These are phyloP conservation scores for Glareola pratincola DNA, from an alignment of 2,113 vertebrate species.

Conservation along the genomic window DNA sequence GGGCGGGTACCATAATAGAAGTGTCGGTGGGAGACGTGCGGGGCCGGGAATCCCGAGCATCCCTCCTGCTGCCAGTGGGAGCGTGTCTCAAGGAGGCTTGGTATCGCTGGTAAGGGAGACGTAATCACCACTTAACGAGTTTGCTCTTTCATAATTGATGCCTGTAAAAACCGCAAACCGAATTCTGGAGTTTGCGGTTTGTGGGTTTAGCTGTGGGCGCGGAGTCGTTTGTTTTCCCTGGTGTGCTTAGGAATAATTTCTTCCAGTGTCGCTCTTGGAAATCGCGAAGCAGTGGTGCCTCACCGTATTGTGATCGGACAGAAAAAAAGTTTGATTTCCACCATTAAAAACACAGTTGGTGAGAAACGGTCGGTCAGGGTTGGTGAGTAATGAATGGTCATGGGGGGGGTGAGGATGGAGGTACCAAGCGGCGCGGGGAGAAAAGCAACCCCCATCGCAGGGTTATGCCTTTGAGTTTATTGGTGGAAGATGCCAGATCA, in stretches of 20 bases:
- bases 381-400: accelerated
- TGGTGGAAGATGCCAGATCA: neutral
- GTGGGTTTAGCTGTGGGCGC: neutral
- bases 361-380: accelerated
- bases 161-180: neutral
- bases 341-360: accelerated
- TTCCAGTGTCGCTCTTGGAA: neutral
- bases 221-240: neutral
- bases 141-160: neutral
- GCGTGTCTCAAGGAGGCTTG: accelerated
- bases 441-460: accelerated
- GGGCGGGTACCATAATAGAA: neutral
- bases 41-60: neutral
- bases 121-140: neutral
- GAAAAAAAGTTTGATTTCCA: accelerated
- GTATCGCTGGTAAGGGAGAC: neutral
- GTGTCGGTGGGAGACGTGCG: neutral
- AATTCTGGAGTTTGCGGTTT: neutral
- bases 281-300: neutral
- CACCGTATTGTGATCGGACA: accelerated
- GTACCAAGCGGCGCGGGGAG: accelerated
- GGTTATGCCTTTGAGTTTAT: neutral
- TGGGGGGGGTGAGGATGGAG: accelerated
- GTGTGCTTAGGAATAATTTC: neutral
- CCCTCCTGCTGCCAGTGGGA: neutral